Evolutionary conservation across 2,797 vertebrate species (phyloP).

Genomic region (Semaprochilodus insignis): DNA sequence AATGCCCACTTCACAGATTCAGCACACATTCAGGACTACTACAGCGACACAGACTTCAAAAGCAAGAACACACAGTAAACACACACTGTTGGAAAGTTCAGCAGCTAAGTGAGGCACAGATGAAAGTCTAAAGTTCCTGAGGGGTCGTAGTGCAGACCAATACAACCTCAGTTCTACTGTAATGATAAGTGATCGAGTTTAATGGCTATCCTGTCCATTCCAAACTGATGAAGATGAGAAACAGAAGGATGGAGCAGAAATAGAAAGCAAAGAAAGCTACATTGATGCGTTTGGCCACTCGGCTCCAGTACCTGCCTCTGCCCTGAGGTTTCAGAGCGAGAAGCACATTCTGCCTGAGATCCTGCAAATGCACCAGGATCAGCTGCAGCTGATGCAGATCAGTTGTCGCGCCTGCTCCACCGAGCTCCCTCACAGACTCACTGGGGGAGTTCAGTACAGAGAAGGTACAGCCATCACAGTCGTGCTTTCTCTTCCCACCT

Average conservation of each 20-base stretch:
- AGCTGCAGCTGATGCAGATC: constrained; percentile 44
- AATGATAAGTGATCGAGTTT: neutral
- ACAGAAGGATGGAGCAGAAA: constrained; percentile 11
- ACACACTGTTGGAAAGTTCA: neutral
- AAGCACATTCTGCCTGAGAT: constrained; percentile 8
- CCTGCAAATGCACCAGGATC: constrained; percentile 58
- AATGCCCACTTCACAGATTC: neutral
- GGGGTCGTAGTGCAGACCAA: neutral
- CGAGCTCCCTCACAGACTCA: neutral
- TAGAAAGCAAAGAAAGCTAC: constrained; percentile 41
- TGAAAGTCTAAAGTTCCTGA: neutral
- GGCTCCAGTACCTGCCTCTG: neutral
- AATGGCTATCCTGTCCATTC: constrained; percentile 38
- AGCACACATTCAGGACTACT: neutral
- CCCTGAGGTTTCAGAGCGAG: neutral
- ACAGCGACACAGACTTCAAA: neutral
- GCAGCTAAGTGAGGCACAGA: neutral
- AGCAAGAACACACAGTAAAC: neutral
- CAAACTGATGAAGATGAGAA: constrained; percentile 26
- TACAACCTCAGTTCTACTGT: neutral
- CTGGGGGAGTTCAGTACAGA: neutral
- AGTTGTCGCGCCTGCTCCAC: neutral
- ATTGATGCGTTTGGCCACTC: constrained; percentile 44
- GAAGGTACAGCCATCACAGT: neutral
- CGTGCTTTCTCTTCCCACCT: constrained; percentile 52